A percentile compares a stretch with the other conserved stretches of the same genome.
phyloP scores from a whole-genome alignment of 2,888 invertebrate genomes.

The Sinodicranocentrus sp. region DNA sequence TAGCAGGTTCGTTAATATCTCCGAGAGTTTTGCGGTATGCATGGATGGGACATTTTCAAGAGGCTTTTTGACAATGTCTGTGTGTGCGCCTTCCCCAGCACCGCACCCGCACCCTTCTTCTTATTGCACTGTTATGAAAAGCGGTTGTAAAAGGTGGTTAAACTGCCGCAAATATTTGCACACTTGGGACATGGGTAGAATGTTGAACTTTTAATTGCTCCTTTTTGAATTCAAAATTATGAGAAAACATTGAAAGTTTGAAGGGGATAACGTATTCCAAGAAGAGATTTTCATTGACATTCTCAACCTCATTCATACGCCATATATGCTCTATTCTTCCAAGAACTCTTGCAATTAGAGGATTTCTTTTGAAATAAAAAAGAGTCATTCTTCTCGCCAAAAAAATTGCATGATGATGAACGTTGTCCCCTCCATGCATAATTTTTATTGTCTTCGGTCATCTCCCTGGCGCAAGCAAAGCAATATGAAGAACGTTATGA shows the following conservation, averaged over 20 bases:
- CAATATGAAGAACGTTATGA: constrained; percentile 30
- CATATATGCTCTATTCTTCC: too few species aligned
- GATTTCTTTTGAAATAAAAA: neutral
- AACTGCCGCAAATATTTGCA: constrained; percentile 36
- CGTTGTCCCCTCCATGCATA: neutral
- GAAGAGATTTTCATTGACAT: too few species aligned
- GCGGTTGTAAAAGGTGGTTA: constrained; percentile 10
- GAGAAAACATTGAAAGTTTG: too few species aligned
- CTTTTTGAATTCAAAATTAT: too few species aligned
- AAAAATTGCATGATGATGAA: too few species aligned
- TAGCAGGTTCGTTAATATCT: neutral
- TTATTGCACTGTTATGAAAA: too few species aligned
- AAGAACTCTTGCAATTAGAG: too few species aligned
- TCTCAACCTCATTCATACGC: too few species aligned
- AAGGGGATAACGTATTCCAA: too few species aligned
- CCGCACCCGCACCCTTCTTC: too few species aligned
- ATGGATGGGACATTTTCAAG: neutral
- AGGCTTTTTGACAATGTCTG: constrained; percentile 23
- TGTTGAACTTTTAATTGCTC: constrained; percentile 28
- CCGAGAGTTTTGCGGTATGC: neutral
- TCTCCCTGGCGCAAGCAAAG: neutral
- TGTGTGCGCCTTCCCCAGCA: too few species aligned
- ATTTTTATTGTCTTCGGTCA: constrained; percentile 37
- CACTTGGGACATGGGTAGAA: constrained; percentile 17
- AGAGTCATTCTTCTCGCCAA: neutral